Conservation (phyloP, 2,797 vertebrate species). For the Microctenopoma stevenorrisi region DNA sequence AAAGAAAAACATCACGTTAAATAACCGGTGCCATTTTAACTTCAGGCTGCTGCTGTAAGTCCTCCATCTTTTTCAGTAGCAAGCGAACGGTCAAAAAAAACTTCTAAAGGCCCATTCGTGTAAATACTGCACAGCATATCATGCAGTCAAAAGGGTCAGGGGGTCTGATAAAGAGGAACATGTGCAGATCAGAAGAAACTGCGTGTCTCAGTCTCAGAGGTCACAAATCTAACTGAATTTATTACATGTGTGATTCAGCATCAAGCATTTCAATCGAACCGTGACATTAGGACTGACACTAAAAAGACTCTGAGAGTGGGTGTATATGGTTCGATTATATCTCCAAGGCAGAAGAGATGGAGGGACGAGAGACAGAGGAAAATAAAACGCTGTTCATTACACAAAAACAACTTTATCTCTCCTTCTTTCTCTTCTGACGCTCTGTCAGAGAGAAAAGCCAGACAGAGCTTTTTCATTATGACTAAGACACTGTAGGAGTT, state of each 20-base stretch:
- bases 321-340: constrained; percentile 50
- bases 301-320: constrained; percentile 36
- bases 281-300: constrained; percentile 60
- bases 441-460: constrained; percentile 26
- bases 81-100: not conserved
- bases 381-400: not conserved
- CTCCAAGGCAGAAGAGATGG: constrained; percentile 37
- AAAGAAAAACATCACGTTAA: not conserved
- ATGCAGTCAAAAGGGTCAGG: constrained; percentile 18
- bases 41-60: not conserved
- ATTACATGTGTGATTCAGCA: constrained; percentile 58
- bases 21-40: not conserved
- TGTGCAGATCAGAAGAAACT: constrained; percentile 44
- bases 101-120: constrained; percentile 31
- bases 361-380: constrained; percentile 2
- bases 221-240: constrained; percentile 59
- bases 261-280: constrained; percentile 58
- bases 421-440: constrained; percentile 13
- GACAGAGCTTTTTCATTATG: constrained; percentile 31
- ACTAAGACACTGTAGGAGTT: constrained; percentile 52
- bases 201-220: constrained; percentile 32
- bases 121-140: constrained; percentile 39
- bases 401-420: constrained; percentile 37
- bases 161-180: constrained; percentile 44
- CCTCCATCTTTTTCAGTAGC: constrained; percentile 6